Base-by-base conservation (phyloP, 2,797 vertebrate genomes). In the Garrulus glandarius region DNA sequence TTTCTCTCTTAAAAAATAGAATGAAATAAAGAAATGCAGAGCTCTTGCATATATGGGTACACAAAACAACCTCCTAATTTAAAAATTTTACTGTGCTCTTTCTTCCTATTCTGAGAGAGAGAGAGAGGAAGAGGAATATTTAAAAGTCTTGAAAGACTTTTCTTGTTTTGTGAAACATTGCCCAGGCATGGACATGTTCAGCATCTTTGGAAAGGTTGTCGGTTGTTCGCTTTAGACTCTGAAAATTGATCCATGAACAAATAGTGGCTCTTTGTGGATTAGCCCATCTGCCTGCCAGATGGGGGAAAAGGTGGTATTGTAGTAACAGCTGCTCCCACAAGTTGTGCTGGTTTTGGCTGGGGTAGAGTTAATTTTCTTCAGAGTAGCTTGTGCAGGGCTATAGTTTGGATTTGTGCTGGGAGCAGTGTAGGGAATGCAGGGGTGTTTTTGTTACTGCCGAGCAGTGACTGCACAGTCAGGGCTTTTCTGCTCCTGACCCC, bases 241-340 rank as follows among this genome's bases (percentile, higher is more conserved):
- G 91, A 67, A 95, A 97, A 94, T 49, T 91, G 94, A 95, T 93
- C 91, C 82, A 70, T 47, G 89, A 86, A 91, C 79, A 97, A 93
- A 93, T 87, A 96, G 71, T 81, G 68, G 47, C 74, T 95, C 92
- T 94, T 95, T 96, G 92, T 92, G 78, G 89, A 94, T 95, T 68
- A 94, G 93, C 63, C 96, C 96, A 97, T 96, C 96, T 97, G 97
- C 79, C 89, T 86, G 80, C 87, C 84, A 97, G 95, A 93, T 93
- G 89, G 95, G 93, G 49, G 76, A 13, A 84, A 91, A 96, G 83
- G 83, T 93, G 70, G 46, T 20, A 60, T 41, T 41, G 6, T 13
- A 83, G 52, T 13, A 78, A 78, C 95, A 97, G 94, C 95, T 97
- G 97, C 87, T 96, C 76, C 4, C 1, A 64, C 50, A 52, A 83